Evolutionary conservation across 1,140 invertebrate genomes (phyloP).

Genomic region (Oncopodura yosiiana): DNA sequence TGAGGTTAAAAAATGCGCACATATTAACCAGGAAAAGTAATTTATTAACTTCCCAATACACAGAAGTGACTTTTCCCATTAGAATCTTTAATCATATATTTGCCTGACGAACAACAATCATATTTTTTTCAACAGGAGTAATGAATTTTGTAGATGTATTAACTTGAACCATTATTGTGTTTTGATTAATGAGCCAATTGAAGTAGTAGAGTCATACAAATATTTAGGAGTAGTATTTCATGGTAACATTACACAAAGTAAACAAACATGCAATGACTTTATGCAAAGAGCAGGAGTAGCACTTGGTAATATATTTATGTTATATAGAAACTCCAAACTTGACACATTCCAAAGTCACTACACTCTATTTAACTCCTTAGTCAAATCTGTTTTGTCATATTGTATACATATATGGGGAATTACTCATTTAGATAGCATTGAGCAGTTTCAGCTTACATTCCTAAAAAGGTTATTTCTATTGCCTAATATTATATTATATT

Average conservation of each 20-base stretch:
- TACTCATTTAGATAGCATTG: background rate
- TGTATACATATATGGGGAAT: constrained; percentile 1
- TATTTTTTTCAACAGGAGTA: too few relatives aligned
- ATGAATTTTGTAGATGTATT: too few relatives aligned
- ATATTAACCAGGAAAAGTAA: too few relatives aligned
- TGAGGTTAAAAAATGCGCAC: too few relatives aligned
- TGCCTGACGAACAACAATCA: too few relatives aligned
- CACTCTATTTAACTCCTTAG: background rate
- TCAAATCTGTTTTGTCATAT: background rate
- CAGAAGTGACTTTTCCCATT: too few relatives aligned
- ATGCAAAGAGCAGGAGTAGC: background rate
- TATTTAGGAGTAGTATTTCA: constrained; percentile 13
- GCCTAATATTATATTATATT: background rate
- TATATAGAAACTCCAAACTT: constrained; percentile 4
- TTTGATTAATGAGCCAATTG: background rate
- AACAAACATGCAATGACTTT: background rate
- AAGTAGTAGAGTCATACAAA: background rate
- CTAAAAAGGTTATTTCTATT: background rate
- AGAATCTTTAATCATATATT: too few relatives aligned
- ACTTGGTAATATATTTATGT: background rate
- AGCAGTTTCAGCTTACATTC: constrained; percentile 4
- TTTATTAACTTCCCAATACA: too few relatives aligned
- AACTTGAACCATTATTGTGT: too few relatives aligned
- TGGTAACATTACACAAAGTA: background rate
- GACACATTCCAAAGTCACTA: background rate